phyloP scores from a whole-genome alignment of 2,888 invertebrate genomes.

The Limulus polyphemus region DNA sequence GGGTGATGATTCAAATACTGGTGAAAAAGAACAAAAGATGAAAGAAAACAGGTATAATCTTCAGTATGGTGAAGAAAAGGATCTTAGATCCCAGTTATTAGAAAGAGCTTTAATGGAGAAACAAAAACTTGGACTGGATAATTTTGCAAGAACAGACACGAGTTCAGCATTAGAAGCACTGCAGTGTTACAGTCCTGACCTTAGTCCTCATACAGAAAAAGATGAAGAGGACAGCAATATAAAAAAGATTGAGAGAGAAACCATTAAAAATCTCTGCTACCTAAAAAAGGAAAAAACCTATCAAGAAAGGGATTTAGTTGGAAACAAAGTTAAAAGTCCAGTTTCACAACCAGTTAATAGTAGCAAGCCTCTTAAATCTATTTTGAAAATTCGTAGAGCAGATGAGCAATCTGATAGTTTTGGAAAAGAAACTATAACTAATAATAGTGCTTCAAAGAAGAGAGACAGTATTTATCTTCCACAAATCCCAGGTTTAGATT shows the following conservation, averaged over 20 bases:
- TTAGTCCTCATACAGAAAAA: neutral
- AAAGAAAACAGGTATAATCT: no score
- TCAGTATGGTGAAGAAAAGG: neutral
- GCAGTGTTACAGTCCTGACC: constrained; percentile 4
- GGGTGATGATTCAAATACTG: no score
- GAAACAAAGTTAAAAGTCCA: neutral
- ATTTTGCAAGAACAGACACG: neutral
- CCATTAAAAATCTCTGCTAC: no score
- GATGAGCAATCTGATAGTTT: neutral
- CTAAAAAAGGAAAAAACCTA: neutral
- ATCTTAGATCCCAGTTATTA: constrained; percentile 4
- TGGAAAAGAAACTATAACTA: neutral
- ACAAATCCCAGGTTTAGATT: constrained; percentile 13
- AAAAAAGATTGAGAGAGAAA: neutral
- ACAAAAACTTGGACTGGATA: constrained; percentile 2
- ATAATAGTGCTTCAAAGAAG: neutral
- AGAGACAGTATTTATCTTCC: neutral
- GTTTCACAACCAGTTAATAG: neutral
- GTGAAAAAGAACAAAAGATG: no score
- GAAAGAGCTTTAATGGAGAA: constrained; percentile 5
- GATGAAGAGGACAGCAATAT: neutral
- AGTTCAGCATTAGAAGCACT: constrained; percentile 2
- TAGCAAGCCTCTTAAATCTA: neutral
- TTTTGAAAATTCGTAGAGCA: neutral
- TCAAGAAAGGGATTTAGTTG: neutral